Evolutionary conservation across 2,888 invertebrate genomes (phyloP).

Genomic region (Calephelis perditalis): DNA sequence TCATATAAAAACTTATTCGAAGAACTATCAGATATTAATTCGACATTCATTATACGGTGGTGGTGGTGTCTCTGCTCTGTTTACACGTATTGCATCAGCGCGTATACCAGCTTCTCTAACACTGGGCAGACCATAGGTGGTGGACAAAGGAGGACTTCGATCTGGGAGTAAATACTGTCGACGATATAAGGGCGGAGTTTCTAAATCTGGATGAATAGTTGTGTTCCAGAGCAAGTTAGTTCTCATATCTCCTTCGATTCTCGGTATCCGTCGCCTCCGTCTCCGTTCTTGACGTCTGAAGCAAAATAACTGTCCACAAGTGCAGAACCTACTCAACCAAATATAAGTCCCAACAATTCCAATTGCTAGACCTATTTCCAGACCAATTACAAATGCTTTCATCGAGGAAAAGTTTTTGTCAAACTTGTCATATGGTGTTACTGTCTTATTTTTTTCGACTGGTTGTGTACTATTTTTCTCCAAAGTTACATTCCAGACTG

Average conservation of each 20-base stretch:
- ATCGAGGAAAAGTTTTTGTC: conserved; percentile 63
- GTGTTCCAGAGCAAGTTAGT: conserved; percentile 60
- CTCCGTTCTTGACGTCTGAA: conserved; percentile 41
- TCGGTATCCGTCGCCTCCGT: conserved; percentile 33
- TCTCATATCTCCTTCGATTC: conserved; percentile 55
- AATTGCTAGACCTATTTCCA: conserved; percentile 61
- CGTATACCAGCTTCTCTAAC: background rate
- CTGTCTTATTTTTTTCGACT: conserved; percentile 32
- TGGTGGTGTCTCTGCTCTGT: conserved; percentile 60
- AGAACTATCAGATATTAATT: conserved; percentile 38
- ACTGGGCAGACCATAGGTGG: conserved; percentile 27
- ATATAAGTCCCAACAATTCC: conserved; percentile 65
- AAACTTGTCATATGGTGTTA: conserved; percentile 58
- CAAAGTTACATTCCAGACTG: conserved; percentile 60
- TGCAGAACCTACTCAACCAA: conserved; percentile 59
- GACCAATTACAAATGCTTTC: conserved; percentile 62
- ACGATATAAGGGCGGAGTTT: conserved; percentile 60
- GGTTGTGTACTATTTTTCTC: conserved; percentile 37
- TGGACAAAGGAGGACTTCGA: conserved; percentile 39
- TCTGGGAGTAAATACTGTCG: conserved; percentile 55
- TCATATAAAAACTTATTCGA: background rate
- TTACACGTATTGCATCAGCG: conserved; percentile 47
- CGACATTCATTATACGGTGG: conserved; percentile 67
- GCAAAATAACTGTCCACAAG: conserved; percentile 45
- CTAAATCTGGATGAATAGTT: conserved; percentile 52